A percentile compares a stretch with the other conserved stretches of the same genome.
Conservation (phyloP, 2,797 vertebrate genomes). For the Anguilla megastoma region DNA sequence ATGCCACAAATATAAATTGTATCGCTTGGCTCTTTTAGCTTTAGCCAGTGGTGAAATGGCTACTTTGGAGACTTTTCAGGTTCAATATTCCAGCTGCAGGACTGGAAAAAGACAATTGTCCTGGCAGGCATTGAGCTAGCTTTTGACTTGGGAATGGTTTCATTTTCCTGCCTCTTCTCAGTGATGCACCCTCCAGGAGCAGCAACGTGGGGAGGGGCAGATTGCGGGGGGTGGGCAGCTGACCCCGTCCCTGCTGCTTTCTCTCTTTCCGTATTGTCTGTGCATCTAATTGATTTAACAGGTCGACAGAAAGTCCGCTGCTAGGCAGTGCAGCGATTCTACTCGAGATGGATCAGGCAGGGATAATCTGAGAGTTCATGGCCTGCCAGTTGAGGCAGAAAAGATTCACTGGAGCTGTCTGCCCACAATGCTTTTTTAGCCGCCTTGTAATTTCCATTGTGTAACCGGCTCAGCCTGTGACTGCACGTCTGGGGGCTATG, state of each 20-base stretch:
- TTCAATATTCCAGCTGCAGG: background rate
- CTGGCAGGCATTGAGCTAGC: background rate
- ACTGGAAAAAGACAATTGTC: background rate
- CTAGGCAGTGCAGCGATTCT: slow-evolving; percentile 17
- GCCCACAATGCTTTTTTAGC: background rate
- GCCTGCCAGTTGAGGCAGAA: background rate
- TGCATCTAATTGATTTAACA: slow-evolving; percentile 35
- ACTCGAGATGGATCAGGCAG: slow-evolving; percentile 36
- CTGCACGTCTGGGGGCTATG: slow-evolving; percentile 11
- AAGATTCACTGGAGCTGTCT: slow-evolving; percentile 13
- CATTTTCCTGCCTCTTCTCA: background rate
- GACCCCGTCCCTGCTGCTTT: background rate
- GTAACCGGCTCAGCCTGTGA: background rate
- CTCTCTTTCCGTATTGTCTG: background rate
- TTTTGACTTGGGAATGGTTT: background rate
- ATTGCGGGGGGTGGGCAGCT: background rate
- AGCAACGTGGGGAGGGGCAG: background rate
- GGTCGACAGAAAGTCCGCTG: slow-evolving; percentile 23
- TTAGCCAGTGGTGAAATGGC: background rate
- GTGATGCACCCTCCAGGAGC: background rate
- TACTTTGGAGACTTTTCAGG: background rate
- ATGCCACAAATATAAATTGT: slow-evolving; percentile 12
- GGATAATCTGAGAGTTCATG: slow-evolving; percentile 9
- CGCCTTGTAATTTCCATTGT: slow-evolving; percentile 8
- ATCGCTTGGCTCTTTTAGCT: slow-evolving; percentile 12